Percentiles rank a stretch among this genome's conserved stretches.
Conservation (phyloP, 2,888 invertebrate genomes). For the Anarsia innoxiella region DNA sequence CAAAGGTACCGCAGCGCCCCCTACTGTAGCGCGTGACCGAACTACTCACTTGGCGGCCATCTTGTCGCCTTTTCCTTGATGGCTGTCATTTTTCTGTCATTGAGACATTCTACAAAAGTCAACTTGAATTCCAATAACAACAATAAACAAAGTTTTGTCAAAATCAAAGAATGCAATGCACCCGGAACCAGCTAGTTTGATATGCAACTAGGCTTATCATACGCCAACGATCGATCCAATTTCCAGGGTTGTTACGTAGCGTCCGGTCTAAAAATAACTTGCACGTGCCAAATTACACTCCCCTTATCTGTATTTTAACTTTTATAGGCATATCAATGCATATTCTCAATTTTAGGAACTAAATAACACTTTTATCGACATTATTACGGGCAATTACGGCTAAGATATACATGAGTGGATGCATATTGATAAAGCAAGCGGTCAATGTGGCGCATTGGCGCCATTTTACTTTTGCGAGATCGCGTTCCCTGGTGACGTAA, state of each 20-base stretch:
- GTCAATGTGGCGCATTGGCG: constrained; percentile 51
- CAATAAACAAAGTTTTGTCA: constrained; percentile 48
- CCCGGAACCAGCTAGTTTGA: no score
- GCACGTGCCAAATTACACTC: constrained; percentile 49
- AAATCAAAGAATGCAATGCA: constrained; percentile 12
- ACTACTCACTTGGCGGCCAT: constrained; percentile 42
- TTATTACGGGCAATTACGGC: not conserved
- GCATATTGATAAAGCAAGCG: constrained; percentile 20
- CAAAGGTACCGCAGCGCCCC: constrained; percentile 46
- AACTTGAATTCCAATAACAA: constrained; percentile 55
- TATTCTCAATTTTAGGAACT: no score
- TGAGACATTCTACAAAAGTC: constrained; percentile 60
- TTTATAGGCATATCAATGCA: no score
- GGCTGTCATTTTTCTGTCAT: constrained; percentile 68
- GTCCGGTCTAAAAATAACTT: constrained; percentile 59
- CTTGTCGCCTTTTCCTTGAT: constrained; percentile 34
- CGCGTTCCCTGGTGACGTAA: constrained; percentile 62
- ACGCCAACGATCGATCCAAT: constrained; percentile 33
- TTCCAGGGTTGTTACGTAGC: constrained; percentile 29
- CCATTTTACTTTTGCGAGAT: constrained; percentile 67
- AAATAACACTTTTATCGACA: not conserved
- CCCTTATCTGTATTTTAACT: constrained; percentile 9
- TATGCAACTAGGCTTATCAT: not conserved
- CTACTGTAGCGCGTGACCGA: constrained; percentile 53
- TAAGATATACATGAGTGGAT: constrained; percentile 1